These are phyloP conservation scores for Doryteuthis pealeii DNA, from an alignment of 1,140 invertebrate species.

Conservation along the genomic window DNA sequence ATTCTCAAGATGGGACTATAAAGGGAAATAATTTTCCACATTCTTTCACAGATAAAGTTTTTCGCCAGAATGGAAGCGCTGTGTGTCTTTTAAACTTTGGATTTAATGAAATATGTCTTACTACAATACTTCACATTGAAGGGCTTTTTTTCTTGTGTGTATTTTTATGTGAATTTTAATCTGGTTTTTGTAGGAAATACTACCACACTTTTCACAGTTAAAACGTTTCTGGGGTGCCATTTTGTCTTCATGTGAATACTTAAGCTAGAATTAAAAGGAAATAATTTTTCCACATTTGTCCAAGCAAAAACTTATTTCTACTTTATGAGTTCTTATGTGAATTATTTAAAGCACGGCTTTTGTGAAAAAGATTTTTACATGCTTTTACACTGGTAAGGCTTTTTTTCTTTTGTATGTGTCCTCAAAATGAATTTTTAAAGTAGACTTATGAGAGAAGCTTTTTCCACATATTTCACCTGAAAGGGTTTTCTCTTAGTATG, in stretches of 20 bases:
- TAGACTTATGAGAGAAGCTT: too few relatives aligned
- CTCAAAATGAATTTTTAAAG: too few relatives aligned
- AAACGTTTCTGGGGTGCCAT: neutral
- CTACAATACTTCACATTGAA: slow-evolving; percentile 27
- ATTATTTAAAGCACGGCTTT: slow-evolving; percentile 71
- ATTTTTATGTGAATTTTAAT: neutral
- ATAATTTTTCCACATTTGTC: slow-evolving; percentile 73
- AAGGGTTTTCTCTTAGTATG: too few relatives aligned
- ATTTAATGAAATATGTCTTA: slow-evolving; percentile 26
- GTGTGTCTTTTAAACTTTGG: slow-evolving; percentile 27
- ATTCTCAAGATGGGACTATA: too few relatives aligned
- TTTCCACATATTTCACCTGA: too few relatives aligned
- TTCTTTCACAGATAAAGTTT: slow-evolving; percentile 23
- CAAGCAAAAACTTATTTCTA: slow-evolving; percentile 97
- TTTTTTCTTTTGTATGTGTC: too few relatives aligned
- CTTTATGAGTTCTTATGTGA: slow-evolving; percentile 84
- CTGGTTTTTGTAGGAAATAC: too few relatives aligned
- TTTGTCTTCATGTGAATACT: slow-evolving; percentile 20
- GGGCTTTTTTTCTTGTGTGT: neutral
- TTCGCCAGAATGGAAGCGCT: slow-evolving; percentile 25
- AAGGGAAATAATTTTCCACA: slow-evolving; percentile 20
- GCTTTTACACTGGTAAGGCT: too few relatives aligned
- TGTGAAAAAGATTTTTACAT: too few relatives aligned
- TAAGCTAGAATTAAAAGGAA: slow-evolving; percentile 30
- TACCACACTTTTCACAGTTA: neutral